These are phyloP conservation scores for Irena cyanogastra DNA, from an alignment of 2,113 vertebrate species.

Conservation along the genomic window DNA sequence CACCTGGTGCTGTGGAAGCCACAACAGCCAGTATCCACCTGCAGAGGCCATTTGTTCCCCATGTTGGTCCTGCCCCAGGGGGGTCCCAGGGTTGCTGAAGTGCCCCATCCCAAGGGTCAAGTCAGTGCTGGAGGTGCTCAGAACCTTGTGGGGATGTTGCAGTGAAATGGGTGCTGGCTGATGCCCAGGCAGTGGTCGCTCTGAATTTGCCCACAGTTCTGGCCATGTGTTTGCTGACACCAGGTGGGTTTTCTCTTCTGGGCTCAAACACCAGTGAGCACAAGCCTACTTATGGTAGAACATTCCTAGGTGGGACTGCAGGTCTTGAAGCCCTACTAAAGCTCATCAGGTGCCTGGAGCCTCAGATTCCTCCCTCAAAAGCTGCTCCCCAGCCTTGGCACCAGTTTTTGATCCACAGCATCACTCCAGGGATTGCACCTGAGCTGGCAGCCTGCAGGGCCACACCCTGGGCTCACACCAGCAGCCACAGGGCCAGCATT, in stretches of 20 bases:
- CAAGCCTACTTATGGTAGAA: not conserved
- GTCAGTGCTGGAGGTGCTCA: not conserved
- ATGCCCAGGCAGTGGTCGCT: rapidly evolving
- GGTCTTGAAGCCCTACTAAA: not conserved
- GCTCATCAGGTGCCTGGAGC: not conserved
- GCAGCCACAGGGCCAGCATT: rapidly evolving
- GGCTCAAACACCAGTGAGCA: not conserved
- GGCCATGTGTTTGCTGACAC: rapidly evolving
- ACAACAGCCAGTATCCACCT: rapidly evolving
- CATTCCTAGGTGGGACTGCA: not conserved
- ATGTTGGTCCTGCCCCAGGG: rapidly evolving
- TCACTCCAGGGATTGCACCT: not conserved
- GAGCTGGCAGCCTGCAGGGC: not conserved
- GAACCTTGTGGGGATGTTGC: not conserved
- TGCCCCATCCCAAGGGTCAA: not conserved
- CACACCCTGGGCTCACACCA: not conserved
- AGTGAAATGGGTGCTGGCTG: not conserved
- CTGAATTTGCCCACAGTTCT: not conserved
- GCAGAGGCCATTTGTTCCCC: rapidly evolving
- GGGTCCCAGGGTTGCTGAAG: not conserved
- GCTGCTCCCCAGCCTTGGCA: not conserved
- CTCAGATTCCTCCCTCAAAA: not conserved
- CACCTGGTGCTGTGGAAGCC: not conserved
- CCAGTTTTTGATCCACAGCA: not conserved
- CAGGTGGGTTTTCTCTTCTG: not conserved